Conservation (phyloP, 1,140 invertebrate species). For the Drosophila bifasciata region DNA sequence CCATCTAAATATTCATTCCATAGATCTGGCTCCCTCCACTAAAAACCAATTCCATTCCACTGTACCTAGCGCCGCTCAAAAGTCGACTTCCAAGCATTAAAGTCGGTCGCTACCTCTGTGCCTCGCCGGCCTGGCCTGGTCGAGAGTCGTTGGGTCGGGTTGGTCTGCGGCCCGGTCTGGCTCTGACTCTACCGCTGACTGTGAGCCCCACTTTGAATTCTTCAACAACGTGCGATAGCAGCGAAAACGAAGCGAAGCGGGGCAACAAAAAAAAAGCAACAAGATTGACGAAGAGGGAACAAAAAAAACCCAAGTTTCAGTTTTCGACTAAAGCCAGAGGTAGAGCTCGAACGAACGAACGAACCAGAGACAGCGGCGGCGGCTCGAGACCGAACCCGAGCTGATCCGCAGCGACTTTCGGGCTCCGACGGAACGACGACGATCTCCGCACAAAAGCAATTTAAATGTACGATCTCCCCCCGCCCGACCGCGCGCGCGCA, state of each 20-base stretch:
- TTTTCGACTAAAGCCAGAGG: constrained; percentile 61
- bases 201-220: constrained; percentile 72
- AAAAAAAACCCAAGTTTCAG: constrained; percentile 68
- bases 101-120: constrained; percentile 66
- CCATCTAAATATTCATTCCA: too few relatives aligned
- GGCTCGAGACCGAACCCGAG: constrained; percentile 7
- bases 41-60: constrained; percentile 35
- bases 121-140: constrained; percentile 33
- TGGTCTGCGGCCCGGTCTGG: constrained; percentile 8
- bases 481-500: neutral
- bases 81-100: constrained; percentile 72
- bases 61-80: constrained; percentile 53
- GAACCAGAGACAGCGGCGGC: neutral
- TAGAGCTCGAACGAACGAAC: neutral
- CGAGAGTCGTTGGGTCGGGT: constrained; percentile 50
- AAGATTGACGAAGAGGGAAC: constrained; percentile 18
- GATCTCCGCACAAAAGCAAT: constrained; percentile 70
- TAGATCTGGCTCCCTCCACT: neutral
- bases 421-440: constrained; percentile 49
- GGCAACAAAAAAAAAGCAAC: constrained; percentile 26
- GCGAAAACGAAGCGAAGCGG: constrained; percentile 31
- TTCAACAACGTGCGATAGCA: constrained; percentile 68
- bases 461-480: constrained; percentile 60
- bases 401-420: constrained; percentile 18
- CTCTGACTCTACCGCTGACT: constrained; percentile 25